Evolutionary conservation across 2,797 vertebrate genomes (phyloP), one percentile per base, ranked within the genome.

Genomic region (Neosalanx taihuensis): DNA sequence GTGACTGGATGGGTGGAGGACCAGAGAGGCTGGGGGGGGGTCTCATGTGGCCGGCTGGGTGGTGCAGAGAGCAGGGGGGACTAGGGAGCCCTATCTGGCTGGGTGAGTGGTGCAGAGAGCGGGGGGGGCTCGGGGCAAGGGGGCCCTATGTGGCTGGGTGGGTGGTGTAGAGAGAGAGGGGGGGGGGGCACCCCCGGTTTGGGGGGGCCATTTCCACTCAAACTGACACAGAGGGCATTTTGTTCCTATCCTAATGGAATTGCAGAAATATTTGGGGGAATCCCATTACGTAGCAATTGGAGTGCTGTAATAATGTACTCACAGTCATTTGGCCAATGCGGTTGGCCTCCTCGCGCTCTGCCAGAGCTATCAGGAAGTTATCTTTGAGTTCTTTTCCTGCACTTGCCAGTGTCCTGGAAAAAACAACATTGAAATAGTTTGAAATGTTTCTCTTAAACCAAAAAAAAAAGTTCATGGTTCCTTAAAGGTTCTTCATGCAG

Each of bases 311-410:
- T 90, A 82, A 86, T 84, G 87, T 92, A 95, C 95, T 96, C 89
- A 95, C 93, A 63, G 89, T 93, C 85, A 93, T 89, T 92, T 90
- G 93, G 85, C 94, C 94, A 73, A 37, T 92, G 76, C 83, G 87
- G 88, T 94, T 94, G 82, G 90, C 92, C 90, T 94, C 93, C 87
- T 96, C 96, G 78, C 93, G 93, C 76, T 91, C 79, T 51, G 92
- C 94, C 85, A 97, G 83, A 41, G 92, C 94, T 87, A 77, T 87
- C 87, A 95, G 89, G 87, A 95, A 97, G 89, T 93, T 89, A 81
- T 95, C 93, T 57, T 92, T 91, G 77, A 94, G 82, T 60, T 95
- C 92, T 85, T 94, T 94, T 86, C 94, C 93, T 80, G 87, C 74
- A 83, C 92, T 94, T 83, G 93, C 85, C 77, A 95, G 82, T 62